Base-by-base conservation (phyloP, 2,113 vertebrate species). In the Lamprologus ornatipinnis region DNA sequence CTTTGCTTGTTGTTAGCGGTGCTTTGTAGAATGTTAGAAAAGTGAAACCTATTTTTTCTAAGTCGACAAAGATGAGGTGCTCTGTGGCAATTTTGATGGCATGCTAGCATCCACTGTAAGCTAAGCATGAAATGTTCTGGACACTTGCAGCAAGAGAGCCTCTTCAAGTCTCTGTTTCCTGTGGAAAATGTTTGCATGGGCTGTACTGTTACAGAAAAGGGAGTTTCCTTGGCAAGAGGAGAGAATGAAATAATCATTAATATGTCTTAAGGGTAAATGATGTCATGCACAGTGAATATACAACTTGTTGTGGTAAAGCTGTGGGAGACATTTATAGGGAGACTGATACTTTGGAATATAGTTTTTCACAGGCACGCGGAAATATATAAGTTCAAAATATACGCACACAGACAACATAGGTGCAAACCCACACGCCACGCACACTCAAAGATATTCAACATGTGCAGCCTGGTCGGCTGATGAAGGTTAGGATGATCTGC, bases 401-500 rank as follows among this genome's bases (percentile, higher is more conserved):
- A 57, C 47, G 58, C 85, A 87, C 79, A 85, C 75, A 85, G 55
- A 33, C 87, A 84, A 51, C 87, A 57, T 12, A 85, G 83, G 79
- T 82, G 79, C 35, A 53, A 12, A 54, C 17, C 23, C 40, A 78
- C 73, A 33, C 4, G 6, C 26, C 26, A 31, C 45, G 9, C 82
- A 37, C 82, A n/a, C 75, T 47, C 49, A 57, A 9, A 68, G 83
- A 80, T 78, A 81, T 21, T 82, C 14, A 75, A 73, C 87, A 91
- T 65, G 9, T 81, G 65, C 54, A 91, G 53, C 55, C 26, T 75
- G n/a, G 91, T 55, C 42, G 75, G 83, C 28, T 82, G 54, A 86
- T 78, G 89, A 87, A 85, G 85, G 81, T 42, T 55, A 49, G 84
- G 86, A 87, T 42, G 89, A 93, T 97, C 96, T 97, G 96, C 94